Percentiles rank a stretch among this genome's conserved stretches.
phyloP scores from a whole-genome alignment of 2,113 vertebrate species.

The Podarcis cretensis region DNA sequence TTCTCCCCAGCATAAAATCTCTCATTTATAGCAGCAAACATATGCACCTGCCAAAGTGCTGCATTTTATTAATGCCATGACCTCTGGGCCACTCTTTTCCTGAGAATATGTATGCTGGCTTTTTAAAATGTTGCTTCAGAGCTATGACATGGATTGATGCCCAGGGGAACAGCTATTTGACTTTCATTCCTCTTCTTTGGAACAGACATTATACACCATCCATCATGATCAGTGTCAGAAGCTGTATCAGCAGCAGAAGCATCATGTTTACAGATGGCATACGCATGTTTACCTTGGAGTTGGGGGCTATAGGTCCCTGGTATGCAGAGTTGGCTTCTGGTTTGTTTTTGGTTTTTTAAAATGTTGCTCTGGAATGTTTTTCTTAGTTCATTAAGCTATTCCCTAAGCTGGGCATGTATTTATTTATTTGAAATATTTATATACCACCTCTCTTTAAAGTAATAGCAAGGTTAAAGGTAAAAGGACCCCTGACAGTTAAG shows the following conservation, averaged over 20 bases:
- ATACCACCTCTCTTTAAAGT: not conserved
- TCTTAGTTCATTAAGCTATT: not conserved
- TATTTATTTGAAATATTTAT: too few species aligned
- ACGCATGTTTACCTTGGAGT: not conserved
- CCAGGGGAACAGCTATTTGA: conserved; percentile 20
- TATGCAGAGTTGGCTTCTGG: not conserved
- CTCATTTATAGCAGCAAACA: not conserved
- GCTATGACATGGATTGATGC: conserved; percentile 29
- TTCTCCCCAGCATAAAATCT: not conserved
- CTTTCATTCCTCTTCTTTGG: conserved; percentile 13
- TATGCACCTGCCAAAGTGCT: not conserved
- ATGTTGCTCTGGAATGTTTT: not conserved
- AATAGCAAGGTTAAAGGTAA: too few species aligned
- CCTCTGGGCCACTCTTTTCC: not conserved
- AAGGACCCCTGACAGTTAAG: too few species aligned
- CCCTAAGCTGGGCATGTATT: not conserved
- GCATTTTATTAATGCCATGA: conserved; percentile 18
- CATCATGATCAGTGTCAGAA: conserved; percentile 26
- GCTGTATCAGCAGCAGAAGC: not conserved
- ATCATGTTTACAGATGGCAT: not conserved
- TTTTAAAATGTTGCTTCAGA: conserved; percentile 18
- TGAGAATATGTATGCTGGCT: not conserved
- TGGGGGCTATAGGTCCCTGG: not conserved
- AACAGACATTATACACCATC: conserved; percentile 30
- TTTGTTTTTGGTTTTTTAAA: not conserved